phyloP scores from a whole-genome alignment of 92 coral and sea anemone species.

The Bergia puertoricense region DNA sequence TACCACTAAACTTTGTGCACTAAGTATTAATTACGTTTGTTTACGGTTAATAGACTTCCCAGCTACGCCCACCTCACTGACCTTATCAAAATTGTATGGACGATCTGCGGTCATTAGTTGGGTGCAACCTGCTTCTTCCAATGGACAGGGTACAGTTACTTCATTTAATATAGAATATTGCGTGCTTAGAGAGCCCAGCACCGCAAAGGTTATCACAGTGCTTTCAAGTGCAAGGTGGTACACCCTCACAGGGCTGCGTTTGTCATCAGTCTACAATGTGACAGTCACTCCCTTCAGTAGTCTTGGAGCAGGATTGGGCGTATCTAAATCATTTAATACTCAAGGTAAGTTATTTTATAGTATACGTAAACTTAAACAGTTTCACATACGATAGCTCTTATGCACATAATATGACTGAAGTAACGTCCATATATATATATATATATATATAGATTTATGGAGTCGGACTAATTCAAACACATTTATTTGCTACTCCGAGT shows the following conservation, averaged over 20 bases:
- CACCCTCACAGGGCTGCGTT: slow-evolving; percentile 5
- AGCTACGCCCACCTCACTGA: background rate
- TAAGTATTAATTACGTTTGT: too few species aligned
- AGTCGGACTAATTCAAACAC: too few species aligned
- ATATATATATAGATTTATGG: too few species aligned
- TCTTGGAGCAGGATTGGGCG: slow-evolving; percentile 21
- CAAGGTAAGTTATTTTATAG: background rate
- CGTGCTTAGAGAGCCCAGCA: background rate
- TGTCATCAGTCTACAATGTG: slow-evolving; percentile 4
- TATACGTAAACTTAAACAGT: too few species aligned
- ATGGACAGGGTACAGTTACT: slow-evolving; percentile 5
- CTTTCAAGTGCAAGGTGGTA: background rate
- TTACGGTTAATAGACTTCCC: slow-evolving; percentile 9
- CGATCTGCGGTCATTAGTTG: slow-evolving; percentile 6
- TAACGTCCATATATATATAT: too few species aligned
- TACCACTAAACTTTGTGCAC: too few species aligned
- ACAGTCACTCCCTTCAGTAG: background rate
- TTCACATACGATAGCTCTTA: too few species aligned
- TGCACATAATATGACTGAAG: too few species aligned
- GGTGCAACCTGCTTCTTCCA: background rate
- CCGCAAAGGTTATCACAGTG: background rate
- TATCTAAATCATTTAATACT: slow-evolving; percentile 5
- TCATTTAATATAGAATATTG: slow-evolving; percentile 14
- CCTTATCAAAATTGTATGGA: background rate
- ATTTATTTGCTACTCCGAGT: too few species aligned